Evolutionary conservation across 2,888 invertebrate species (phyloP), one percentile per base, ranked within the genome.

Genomic region (Eupithecia centaureata): DNA sequence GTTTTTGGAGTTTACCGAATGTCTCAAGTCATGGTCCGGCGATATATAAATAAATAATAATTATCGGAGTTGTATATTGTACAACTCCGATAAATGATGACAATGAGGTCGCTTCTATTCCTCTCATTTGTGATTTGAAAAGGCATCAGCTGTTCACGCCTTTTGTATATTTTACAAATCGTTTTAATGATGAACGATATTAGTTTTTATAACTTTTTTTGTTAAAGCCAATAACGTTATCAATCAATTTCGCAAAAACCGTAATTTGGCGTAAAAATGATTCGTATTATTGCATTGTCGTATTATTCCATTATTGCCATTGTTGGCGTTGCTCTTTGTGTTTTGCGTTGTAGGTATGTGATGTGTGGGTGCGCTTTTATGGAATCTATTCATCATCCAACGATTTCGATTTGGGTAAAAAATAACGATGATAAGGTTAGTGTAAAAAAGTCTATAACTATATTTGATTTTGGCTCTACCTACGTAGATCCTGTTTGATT

Each of bases 211-310:
- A 4, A 2, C 2, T 64, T 63, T 32, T 30, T 58, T 58, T 4
- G 27, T 54, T 18, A 30, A 33, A 63, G 30, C 32, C 42, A 42
- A 38, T 54, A 42, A 15, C 30, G 32, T 32, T 61, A 65, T 67
- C 42, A 42, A 59, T 63, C 56, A 63, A 13, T 57, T 32, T 38
- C 51, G 57, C 30, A 22, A 63, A 67, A 61, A 59, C 15, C 59
- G 63, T 63, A 71, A 64, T 70, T 66, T 54, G 51, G 57, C 73
- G 70, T 73, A 67, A 69, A 63, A 72, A 70, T 68, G 64, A 61
- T 69, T 68, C 62, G 58, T 69, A 64, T 67, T 68, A 63, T 61
- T 42, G 65, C 51, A 68, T 72, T 74, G 66, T 72, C 61, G 61
- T 59, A 64, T 68, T 64, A 57, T 72, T 56, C 60, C 56, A 67